Base-by-base conservation (phyloP, 2,113 vertebrate species). In the Pterocles orientalis region DNA sequence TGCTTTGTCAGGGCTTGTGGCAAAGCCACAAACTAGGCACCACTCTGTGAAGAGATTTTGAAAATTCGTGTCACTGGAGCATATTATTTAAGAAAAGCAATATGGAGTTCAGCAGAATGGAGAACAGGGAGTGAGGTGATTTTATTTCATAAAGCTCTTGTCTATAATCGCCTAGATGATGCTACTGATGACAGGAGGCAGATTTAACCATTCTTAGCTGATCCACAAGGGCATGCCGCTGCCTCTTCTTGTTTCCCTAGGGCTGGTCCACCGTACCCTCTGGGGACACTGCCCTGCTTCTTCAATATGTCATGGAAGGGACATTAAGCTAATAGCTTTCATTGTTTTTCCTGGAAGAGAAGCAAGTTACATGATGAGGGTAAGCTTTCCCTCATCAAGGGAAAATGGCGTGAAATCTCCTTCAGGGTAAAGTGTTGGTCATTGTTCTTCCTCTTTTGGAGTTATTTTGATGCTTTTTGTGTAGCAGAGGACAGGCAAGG, bases 271-370 rank as follows among this genome's bases (percentile, higher is more conserved):
- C 25, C 36, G 54, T 10, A 1, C n/a, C 36, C 23, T 70, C 84
- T 84, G 69, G 53, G n/a, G 20, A 21, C 64, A 78, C 33, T 77
- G 68, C 68, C 28, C 25, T 90, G n/a, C 36, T 80, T 86, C 50
- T 94, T 77, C 33, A 92, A 4, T 47, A n/a, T n/a, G 31, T 66
- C 64, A 58, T 51, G 60, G 48, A 78, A 75, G 39, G 34, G 33
- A 43, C 43, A 51, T 88, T 66, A 47, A 47, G 47, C 23, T 90
- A 71, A 75, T 60, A 51, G 26, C 16, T 92, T 71, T 71, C 48
- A 68, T 78, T 86, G 80, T 64, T 89, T 92, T 94, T 89, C 24
- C 77, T 95, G 65, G 43, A 96, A 91, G 33, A 89, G 45, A 84
- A 43, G 62, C 47, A 92, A 91, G 77, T 61, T 89, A 68, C 56